Evolutionary conservation across 2,888 invertebrate genomes (phyloP).

Genomic region (Ectemnius lituratus): DNA sequence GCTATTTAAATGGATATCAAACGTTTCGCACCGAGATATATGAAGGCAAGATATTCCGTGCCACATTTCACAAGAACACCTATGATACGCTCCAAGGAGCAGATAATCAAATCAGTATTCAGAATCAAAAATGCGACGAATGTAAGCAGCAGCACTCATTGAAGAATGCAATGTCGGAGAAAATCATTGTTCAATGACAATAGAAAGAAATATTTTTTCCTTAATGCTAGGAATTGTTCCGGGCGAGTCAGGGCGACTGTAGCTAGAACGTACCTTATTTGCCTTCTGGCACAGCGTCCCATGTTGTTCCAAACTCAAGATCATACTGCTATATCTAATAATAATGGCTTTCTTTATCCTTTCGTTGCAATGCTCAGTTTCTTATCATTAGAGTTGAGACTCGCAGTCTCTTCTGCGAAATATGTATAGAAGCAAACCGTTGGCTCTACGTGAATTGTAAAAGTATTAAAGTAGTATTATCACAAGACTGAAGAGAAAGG

Average conservation of each 20-base stretch:
- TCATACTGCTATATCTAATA: not conserved
- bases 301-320: not conserved
- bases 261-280: conserved; percentile 1
- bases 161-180: conserved; percentile 37
- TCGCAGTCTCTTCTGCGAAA: conserved; percentile 14
- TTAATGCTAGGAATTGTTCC: conserved; percentile 44
- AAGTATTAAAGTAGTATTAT: conserved; percentile 74
- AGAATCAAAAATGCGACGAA: conserved; percentile 54
- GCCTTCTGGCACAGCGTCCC: not conserved
- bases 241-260: conserved; percentile 14
- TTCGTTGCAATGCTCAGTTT: not conserved
- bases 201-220: conserved; percentile 29
- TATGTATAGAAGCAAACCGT: conserved; percentile 39
- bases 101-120: conserved; percentile 61
- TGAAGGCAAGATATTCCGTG: conserved; percentile 55
- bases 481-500: conserved; percentile 68
- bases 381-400: not conserved
- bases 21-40: conserved; percentile 56
- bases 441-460: conserved; percentile 56
- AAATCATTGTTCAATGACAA: conserved; percentile 43
- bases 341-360: conserved; percentile 6
- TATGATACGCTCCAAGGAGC: conserved; percentile 40
- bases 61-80: conserved; percentile 36
- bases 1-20: conserved; percentile 42
- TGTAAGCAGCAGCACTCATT: conserved; percentile 31